phyloP scores from a whole-genome alignment of 2,888 invertebrate genomes.

The Nephrotoma guestfalica region DNA sequence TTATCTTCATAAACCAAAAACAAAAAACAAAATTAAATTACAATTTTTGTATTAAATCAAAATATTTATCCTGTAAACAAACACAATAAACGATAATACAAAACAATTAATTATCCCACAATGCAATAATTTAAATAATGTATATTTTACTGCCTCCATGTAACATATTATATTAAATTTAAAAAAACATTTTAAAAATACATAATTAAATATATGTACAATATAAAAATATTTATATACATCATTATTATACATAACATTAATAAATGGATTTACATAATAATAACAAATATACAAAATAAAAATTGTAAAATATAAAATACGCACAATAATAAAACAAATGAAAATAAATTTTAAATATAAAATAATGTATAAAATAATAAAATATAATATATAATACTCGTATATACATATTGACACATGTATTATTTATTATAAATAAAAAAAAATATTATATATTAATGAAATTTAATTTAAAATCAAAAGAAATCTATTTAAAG shows the following conservation, averaged over 20 bases:
- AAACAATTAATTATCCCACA: no score
- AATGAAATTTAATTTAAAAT: neutral
- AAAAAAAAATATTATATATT: neutral
- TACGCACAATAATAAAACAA: neutral
- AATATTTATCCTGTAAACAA: no score
- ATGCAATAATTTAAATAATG: neutral
- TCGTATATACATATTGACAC: neutral
- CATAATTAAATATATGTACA: neutral
- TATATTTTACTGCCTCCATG: neutral
- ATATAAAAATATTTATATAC: no score
- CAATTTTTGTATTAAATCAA: no score
- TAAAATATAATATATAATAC: neutral
- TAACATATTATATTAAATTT: neutral
- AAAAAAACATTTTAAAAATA: neutral
- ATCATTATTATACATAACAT: neutral
- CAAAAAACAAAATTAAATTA: no score
- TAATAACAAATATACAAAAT: neutral
- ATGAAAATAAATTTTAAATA: neutral
- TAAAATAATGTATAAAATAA: neutral
- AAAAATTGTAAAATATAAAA: neutral
- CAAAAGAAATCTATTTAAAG: neutral
- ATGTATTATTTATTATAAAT: neutral
- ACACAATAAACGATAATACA: no score
- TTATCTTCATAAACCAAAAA: no score
- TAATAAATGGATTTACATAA: neutral